Evolutionary conservation across 2,113 vertebrate species (phyloP).

Genomic region (Phodopus roborovskii): DNA sequence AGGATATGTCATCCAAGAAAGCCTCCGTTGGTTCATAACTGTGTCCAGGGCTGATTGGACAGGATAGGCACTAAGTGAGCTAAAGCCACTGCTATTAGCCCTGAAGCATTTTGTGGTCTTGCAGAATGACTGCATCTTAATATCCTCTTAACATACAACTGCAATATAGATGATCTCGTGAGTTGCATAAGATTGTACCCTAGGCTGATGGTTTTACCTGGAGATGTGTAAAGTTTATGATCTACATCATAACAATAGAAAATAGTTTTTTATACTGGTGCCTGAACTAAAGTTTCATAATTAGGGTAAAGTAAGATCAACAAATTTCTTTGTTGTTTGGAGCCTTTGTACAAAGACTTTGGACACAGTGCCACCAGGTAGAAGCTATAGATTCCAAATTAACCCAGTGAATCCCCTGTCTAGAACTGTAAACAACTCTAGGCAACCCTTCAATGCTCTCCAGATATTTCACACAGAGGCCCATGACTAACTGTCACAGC

Average conservation of each 20-base stretch:
- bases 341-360: neutral
- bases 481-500: neutral
- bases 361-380: neutral
- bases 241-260: neutral
- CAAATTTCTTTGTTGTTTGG: neutral
- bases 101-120: neutral
- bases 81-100: neutral
- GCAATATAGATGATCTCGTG: neutral
- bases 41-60: neutral
- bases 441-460: neutral
- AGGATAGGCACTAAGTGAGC: neutral
- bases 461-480: neutral
- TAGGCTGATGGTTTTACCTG: neutral
- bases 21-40: neutral
- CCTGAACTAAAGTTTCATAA: constrained; percentile 3
- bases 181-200: neutral
- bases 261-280: neutral
- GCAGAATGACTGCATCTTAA: neutral
- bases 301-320: neutral
- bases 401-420: neutral
- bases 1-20: neutral
- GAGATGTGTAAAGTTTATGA: neutral
- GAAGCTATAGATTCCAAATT: neutral
- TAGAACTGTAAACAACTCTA: neutral
- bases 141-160: neutral